These are phyloP conservation scores for Corvus cornix DNA, from an alignment of 2,113 vertebrate species.

Conservation along the genomic window DNA sequence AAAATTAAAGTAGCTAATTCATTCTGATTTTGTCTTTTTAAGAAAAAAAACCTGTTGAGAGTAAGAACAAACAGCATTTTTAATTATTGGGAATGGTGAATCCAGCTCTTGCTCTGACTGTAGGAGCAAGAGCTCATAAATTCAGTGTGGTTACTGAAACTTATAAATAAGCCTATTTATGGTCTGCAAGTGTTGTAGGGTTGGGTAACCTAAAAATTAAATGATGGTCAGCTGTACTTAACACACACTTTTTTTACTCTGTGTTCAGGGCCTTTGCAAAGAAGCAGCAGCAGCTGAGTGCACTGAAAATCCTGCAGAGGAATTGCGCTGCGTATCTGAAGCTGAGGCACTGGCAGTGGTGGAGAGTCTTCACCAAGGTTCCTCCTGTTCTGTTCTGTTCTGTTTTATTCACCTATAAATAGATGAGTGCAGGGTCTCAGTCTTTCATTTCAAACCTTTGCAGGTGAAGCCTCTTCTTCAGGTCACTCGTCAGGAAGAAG, in stretches of 20 bases:
- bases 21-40: background rate
- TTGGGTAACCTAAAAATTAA: background rate
- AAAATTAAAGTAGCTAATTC: background rate
- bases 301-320: conserved; percentile 95
- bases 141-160: background rate
- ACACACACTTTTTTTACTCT: background rate
- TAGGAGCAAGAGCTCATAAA: background rate
- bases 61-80: background rate
- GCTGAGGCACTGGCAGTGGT: conserved; percentile 98
- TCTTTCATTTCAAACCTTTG: background rate
- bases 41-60: background rate
- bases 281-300: conserved; percentile 96
- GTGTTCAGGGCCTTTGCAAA: conserved; percentile 89
- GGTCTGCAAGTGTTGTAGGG: background rate
- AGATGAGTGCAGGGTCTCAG: background rate
- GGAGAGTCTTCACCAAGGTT: conserved; percentile 98
- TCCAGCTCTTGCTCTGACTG: background rate
- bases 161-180: background rate
- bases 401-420: background rate
- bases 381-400: background rate
- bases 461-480: conserved; percentile 98
- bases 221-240: background rate
- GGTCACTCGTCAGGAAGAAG: conserved; percentile 96
- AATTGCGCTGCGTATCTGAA: conserved; percentile 97
- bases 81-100: background rate